Evolutionary conservation across 2,888 invertebrate species (phyloP), one percentile per base, ranked within the genome.

Genomic region (Alviniconcha strummeri): DNA sequence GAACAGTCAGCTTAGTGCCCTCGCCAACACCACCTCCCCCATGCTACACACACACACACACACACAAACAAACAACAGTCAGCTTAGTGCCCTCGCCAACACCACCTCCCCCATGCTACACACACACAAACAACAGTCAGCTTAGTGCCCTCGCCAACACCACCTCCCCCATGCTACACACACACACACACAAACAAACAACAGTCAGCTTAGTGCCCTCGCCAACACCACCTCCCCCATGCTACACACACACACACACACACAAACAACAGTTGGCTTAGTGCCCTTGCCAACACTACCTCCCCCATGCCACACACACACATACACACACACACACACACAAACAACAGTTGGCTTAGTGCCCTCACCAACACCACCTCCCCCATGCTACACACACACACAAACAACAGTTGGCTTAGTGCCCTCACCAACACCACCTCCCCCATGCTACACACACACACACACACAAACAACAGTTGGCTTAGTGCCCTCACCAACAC

Each of bases 331-430:
- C n/a, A 71, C 2, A 80, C 15, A 71, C 71, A 0, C n/a, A n/a
- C 71, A 71, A 67, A 80, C 52, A 69, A n/a, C n/a, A n/a, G n/a
- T n/a, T n/a, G n/a, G n/a, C 36, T 36, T 36, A 3, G 3, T 36
- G 36, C 36, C 36, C 36, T 36, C 36, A 3, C 36, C 36, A 36
- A 36, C 36, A 36, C 36, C 36, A 36, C 36, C 36, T 36, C 36
- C 36, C 36, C 36, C 36, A 36, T 36, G 36, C 36, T 36, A 55
- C 57, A 71, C 83, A 83, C 67, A 57, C 69, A 82, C 64, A 52
- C 1, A 80, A 57, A 60, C 60, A 11, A 60, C 60, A 60, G 2
- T 60, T 4, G 4, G 1, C 60, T 60, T 13, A 4, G 4, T 60
- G 13, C 13, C 13, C 60, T 60, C 13, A 4, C 60, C 13, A 15